phyloP scores from a whole-genome alignment of 2,797 vertebrate species.

The Myotis planiceps region DNA sequence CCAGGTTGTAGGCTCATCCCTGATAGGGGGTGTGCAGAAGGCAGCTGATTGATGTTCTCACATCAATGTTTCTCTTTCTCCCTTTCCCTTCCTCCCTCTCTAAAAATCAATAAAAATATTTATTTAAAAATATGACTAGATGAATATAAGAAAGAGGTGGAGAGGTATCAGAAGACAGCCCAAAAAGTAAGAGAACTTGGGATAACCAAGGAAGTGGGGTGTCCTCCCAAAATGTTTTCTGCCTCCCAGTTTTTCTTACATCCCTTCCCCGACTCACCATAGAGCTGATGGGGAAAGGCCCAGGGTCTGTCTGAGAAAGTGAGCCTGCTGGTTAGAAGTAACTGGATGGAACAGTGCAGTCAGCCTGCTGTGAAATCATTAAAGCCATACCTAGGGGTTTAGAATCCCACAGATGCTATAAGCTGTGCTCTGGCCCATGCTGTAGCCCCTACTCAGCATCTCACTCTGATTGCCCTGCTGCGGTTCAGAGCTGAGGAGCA shows the following conservation, averaged over 20 bases:
- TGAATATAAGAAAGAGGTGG: not conserved
- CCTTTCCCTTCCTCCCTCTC: too few species aligned
- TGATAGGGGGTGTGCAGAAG: too few species aligned
- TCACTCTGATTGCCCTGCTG: not conserved
- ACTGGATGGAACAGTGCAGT: not conserved
- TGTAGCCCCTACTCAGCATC: not conserved
- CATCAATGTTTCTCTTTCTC: too few species aligned
- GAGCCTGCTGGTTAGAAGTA: not conserved
- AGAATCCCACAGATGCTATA: not conserved
- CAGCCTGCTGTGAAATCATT: not conserved
- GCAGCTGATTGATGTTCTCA: too few species aligned
- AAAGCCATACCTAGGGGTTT: not conserved
- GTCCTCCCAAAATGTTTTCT: not conserved
- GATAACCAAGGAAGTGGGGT: not conserved
- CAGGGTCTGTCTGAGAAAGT: not conserved
- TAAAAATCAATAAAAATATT: too few species aligned
- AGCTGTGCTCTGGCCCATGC: fast-evolving
- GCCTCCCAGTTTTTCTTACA: not conserved
- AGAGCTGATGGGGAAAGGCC: not conserved
- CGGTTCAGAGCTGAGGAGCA: not conserved
- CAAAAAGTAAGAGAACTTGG: not conserved
- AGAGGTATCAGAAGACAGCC: not conserved
- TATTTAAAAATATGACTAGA: not conserved
- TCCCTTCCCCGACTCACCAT: not conserved
- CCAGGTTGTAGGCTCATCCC: too few species aligned